Base-by-base conservation (phyloP, 2,113 vertebrate genomes). In the Gopherus flavomarginatus region DNA sequence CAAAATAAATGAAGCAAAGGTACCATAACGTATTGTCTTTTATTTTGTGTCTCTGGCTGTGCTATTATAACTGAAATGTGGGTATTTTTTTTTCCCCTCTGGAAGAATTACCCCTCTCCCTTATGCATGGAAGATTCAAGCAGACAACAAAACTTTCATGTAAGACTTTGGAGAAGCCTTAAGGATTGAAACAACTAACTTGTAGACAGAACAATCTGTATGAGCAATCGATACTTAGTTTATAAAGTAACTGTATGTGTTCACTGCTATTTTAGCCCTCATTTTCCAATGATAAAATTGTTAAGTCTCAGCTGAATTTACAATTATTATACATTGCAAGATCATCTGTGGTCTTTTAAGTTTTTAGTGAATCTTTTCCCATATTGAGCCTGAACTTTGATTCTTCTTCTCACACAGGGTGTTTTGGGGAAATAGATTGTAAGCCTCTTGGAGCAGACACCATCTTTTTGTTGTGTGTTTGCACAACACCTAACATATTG, bases 21-120 rank as follows among this genome's bases (percentile, higher is more conserved):
- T 98, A 98, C 94, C 87, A 97, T 97, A 95, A 97, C 97, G 31
- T 97, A 97, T 98, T 98, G 97, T 99, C 98, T 99, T 99, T 98
- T 99, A 98, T 98, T 98, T 97, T 98, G 96, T 98, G 98, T 98
- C 97, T 98, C 98, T 98, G 97, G 97, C 98, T 98, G 96, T 97
- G 97, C 92, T 97, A 92, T 91, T 97, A 94, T 97, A 98, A 98
- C 95, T 97, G 89, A 98, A 96, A 95, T 95, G 96, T 98, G 96
- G 97, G 97, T 96, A 93, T 94, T 69, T 89, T 95, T 87, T 93
- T 89, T 94, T 92, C 82, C 77, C 87, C 94, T 95, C 95, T 95
- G 69, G 72, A 89, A 90, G 90, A 97, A 92, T 56, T 94, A 81
- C 29, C 84, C 93, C 89, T 97, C 88, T 96, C 90, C 95, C 83